Evolutionary conservation across 2,113 vertebrate genomes (phyloP), one percentile per base, ranked within the genome.

Genomic region (Dromaius novaehollandiae): DNA sequence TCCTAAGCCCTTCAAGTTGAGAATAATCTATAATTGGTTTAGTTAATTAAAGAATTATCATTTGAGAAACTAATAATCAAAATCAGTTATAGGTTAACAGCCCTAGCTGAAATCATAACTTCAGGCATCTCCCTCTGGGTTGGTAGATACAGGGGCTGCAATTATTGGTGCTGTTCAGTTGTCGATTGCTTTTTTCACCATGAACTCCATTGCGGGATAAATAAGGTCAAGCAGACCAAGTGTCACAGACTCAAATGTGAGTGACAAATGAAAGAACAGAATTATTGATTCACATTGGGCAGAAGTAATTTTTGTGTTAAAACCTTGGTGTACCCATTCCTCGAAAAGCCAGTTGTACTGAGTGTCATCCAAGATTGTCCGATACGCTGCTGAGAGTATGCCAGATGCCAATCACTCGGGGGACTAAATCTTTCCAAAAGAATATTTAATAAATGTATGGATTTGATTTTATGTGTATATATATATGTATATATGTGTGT

Each of bases 401-500:
- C 94, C 96, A 97, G 94, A 95, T 95, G 91, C 68, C 96, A 97
- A 90, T 97, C 92, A 94, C 66, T 95, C 81, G 66, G 80, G 94
- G 87, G 78, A 96, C 60, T 95, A 82, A 78, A 85, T 84, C 16
- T 50, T 96, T 94, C 76, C 13, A 82, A 94, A 97, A 96, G 42
- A 85, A 92, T 73, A 90, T 88, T 80, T 96, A 81, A 65, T 58
- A 2, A 92, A 86, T 81, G 95, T 89, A 93, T 95, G 82, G 65
- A 96, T 97, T 97, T 96, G 96, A 97, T 97, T 84, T 93, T 55
- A 88, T 69, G 84, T 81, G 86, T 88, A 95, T 93, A 96, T 96
- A 92, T 92, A 70, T 48, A 86, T 60, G 48, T 2, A 38, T 5
- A 56, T 26, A 94, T 87, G 96, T 93, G 96, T 68, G 96, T 65